These are phyloP conservation scores for Phaonia tiefii DNA, from an alignment of 2,888 invertebrate genomes.

Conservation along the genomic window DNA sequence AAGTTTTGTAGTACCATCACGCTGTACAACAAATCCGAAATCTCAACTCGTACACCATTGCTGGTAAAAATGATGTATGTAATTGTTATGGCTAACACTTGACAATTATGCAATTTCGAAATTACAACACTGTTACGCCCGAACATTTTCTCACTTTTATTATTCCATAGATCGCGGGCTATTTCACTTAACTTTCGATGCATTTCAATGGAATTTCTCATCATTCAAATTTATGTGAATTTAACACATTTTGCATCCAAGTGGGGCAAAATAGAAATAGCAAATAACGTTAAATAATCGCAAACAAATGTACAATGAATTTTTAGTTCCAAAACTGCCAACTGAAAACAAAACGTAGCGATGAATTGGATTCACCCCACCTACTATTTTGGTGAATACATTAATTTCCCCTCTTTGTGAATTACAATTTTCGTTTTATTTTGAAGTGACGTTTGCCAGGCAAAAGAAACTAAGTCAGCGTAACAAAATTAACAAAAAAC, in stretches of 20 bases:
- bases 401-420: neutral
- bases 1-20: neutral
- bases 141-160: conserved; percentile 12
- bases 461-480: neutral
- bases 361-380: too few species aligned
- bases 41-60: conserved; percentile 5
- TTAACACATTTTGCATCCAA: neutral
- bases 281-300: conserved; percentile 60
- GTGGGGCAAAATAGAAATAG: too few species aligned
- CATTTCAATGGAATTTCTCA: conserved; percentile 39
- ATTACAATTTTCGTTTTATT: neutral
- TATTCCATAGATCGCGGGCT: neutral
- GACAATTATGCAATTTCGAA: conserved; percentile 49
- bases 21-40: neutral
- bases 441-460: neutral
- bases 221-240: conserved; percentile 18
- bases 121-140: conserved; percentile 10
- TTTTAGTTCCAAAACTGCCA: too few species aligned
- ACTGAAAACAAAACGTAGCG: neutral
- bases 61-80: too few species aligned
- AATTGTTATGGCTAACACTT: conserved; percentile 34
- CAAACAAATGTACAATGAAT: neutral
- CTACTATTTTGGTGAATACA: neutral
- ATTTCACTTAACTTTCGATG: conserved; percentile 45
- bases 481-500: neutral